Percentiles rank a stretch among this genome's conserved stretches.
phyloP scores from a whole-genome alignment of 2,797 vertebrate genomes.

The Siniperca undulata region DNA sequence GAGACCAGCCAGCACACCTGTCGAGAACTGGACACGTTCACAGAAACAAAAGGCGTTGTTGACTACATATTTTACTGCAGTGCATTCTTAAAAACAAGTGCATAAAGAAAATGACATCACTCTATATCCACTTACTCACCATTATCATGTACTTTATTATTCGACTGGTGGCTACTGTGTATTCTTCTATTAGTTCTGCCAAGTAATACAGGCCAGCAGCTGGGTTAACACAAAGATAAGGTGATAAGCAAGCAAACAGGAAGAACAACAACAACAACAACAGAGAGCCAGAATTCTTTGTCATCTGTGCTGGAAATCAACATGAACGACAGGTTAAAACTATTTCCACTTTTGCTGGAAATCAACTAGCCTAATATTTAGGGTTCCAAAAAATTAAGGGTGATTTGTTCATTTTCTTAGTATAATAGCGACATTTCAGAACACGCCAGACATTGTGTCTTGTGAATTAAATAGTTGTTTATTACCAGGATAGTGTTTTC shows the following conservation, averaged over 20 bases:
- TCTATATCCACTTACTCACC: slow-evolving; percentile 84
- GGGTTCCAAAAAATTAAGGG: background rate
- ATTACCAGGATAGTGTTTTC: background rate
- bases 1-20: slow-evolving; percentile 89
- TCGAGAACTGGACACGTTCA: slow-evolving; percentile 74
- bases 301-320: background rate
- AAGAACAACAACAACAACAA: background rate
- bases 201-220: slow-evolving; percentile 96
- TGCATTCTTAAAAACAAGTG: background rate
- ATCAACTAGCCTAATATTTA: background rate
- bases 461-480: background rate
- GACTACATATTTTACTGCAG: background rate
- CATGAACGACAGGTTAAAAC: background rate
- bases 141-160: slow-evolving; percentile 99
- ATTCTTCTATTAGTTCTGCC: slow-evolving; percentile 97
- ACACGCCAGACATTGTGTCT: background rate
- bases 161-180: slow-evolving; percentile 94
- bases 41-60: background rate
- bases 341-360: background rate
- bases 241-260: background rate
- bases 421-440: background rate
- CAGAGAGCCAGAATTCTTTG: background rate
- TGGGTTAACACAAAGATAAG: slow-evolving; percentile 61
- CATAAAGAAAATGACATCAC: background rate
- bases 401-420: background rate